These are phyloP conservation scores for Emys orbicularis DNA, from an alignment of 2,797 vertebrate genomes.

Conservation along the genomic window DNA sequence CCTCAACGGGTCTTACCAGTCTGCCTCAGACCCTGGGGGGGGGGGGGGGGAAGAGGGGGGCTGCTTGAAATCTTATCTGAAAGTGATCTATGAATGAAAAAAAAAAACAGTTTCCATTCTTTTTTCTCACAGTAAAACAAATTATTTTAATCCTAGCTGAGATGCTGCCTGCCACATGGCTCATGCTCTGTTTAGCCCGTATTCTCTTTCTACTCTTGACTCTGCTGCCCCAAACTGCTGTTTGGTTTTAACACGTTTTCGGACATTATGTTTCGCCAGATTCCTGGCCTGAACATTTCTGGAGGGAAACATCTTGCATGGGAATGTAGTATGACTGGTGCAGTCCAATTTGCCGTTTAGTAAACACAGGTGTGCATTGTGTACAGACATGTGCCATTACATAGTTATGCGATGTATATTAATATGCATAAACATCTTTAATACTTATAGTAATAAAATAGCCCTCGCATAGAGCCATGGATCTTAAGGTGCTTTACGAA, in stretches of 20 bases:
- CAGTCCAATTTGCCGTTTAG: fast-evolving
- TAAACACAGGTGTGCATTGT: not conserved
- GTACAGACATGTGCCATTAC: not conserved
- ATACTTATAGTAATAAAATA: not conserved
- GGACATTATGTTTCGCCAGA: fast-evolving
- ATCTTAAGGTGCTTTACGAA: not conserved
- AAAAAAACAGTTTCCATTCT: not conserved
- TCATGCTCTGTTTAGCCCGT: not conserved
- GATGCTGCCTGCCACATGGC: not conserved
- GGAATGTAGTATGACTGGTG: fast-evolving
- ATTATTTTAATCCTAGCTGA: not conserved
- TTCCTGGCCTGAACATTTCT: not conserved
- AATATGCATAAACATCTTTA: not conserved
- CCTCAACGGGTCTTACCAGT: not conserved
- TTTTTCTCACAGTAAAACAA: not conserved
- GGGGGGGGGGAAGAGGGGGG: not conserved
- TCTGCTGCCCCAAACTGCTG: not conserved
- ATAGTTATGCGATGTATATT: not conserved
- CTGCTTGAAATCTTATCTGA: not conserved
- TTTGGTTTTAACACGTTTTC: not conserved
- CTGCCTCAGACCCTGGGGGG: not conserved
- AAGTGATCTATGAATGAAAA: not conserved
- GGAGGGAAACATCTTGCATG: not conserved
- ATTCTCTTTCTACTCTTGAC: not conserved
- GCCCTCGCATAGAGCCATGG: not conserved